Evolutionary conservation across 2,888 invertebrate species (phyloP).

Genomic region (Drosophila mimetica): DNA sequence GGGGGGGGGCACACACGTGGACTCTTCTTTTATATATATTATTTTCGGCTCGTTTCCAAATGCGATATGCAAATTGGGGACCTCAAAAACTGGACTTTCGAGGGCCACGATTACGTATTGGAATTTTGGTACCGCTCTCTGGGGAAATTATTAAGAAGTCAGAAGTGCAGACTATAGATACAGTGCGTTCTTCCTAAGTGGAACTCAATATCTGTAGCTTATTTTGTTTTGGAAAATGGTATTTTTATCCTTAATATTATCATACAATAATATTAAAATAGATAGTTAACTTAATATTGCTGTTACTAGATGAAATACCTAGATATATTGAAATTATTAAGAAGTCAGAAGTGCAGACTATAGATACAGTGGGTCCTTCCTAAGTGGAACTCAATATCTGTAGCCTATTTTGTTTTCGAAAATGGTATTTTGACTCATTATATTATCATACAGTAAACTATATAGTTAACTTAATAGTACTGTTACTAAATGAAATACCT

Average conservation of each 20-base stretch:
- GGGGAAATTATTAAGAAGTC: conserved; percentile 8
- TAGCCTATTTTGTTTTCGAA: no score
- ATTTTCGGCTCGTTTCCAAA: conserved; percentile 12
- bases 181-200: background rate
- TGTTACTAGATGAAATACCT: no score
- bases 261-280: no score
- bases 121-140: conserved; percentile 3
- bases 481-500: no score
- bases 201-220: background rate
- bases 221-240: no score
- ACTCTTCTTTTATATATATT: background rate
- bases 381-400: background rate
- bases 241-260: no score
- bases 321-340: no score
- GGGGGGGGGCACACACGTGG: conserved; percentile 28
- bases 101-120: conserved; percentile 4
- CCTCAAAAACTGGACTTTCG: conserved; percentile 6
- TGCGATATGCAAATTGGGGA: conserved; percentile 18
- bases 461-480: no score
- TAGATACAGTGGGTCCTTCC: background rate
- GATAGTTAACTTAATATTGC: no score
- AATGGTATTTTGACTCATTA: no score
- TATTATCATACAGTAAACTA: no score
- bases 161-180: background rate
- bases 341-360: background rate